These are phyloP conservation scores for Pyrocephalus nanus DNA, from an alignment of 2,797 vertebrate species.

Conservation along the genomic window DNA sequence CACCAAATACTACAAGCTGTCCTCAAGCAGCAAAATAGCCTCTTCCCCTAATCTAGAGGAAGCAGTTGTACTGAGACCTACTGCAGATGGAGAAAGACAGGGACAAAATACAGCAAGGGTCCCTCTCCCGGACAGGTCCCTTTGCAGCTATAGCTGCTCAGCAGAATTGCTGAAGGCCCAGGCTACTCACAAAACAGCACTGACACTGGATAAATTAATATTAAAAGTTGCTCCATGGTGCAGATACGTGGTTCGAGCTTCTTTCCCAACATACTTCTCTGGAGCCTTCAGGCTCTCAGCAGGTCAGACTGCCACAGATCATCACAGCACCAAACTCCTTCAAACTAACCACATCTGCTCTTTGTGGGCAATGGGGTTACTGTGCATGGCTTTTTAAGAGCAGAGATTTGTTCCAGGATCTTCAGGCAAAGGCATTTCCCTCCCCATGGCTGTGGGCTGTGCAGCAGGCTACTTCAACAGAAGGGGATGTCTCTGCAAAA, in stretches of 20 bases:
- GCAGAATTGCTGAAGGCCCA: not conserved
- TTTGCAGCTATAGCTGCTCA: not conserved
- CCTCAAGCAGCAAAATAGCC: not conserved
- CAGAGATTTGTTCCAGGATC: not conserved
- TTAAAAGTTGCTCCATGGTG: not conserved
- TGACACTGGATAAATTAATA: not conserved
- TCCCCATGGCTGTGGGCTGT: not conserved
- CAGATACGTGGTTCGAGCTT: not conserved
- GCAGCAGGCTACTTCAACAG: not conserved
- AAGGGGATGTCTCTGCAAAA: not conserved
- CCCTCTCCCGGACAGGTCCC: accelerated
- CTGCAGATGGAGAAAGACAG: not conserved
- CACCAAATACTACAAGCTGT: not conserved
- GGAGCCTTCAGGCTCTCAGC: not conserved
- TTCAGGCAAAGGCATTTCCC: not conserved
- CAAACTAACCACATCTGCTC: not conserved
- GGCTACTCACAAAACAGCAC: not conserved
- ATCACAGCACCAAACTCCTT: not conserved
- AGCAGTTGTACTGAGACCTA: not conserved
- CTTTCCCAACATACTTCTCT: not conserved
- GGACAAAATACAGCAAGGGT: not conserved
- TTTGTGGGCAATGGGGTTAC: not conserved
- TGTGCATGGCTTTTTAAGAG: not conserved
- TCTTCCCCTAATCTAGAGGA: not conserved
- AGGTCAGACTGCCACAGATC: not conserved